Evolutionary conservation across 1,140 invertebrate genomes (phyloP).

Genomic region (Pseudomyrmex gracilis): DNA sequence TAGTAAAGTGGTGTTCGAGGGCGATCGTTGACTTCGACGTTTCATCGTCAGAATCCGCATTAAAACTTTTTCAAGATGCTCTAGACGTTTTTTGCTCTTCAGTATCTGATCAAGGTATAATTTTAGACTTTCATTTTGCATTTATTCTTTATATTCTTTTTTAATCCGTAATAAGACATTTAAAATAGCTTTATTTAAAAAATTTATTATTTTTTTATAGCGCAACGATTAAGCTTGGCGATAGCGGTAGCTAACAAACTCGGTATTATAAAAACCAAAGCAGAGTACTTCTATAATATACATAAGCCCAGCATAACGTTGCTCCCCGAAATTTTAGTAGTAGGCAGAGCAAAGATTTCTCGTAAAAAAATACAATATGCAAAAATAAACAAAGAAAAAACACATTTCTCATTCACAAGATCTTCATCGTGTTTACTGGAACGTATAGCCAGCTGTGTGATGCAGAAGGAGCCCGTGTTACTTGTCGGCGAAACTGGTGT

Average conservation of each 20-base stretch:
- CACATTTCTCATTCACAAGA: conserved; percentile 93
- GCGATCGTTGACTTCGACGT: conserved; percentile 91
- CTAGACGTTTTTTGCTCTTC: conserved; percentile 96
- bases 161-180: conserved; percentile 29
- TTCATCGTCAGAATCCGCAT: conserved; percentile 89
- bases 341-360: conserved; percentile 87
- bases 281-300: conserved; percentile 91
- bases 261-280: conserved; percentile 93
- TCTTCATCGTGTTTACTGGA: conserved; percentile 94
- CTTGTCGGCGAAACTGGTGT: conserved; percentile 99
- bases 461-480: conserved; percentile 95
- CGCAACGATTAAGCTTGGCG: conserved; percentile 88
- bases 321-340: conserved; percentile 82
- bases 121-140: conserved; percentile 24
- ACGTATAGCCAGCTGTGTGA: conserved; percentile 93
- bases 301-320: conserved; percentile 92
- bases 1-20: conserved; percentile 96
- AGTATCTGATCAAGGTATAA: conserved; percentile 86
- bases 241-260: conserved; percentile 92
- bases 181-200: conserved; percentile 23
- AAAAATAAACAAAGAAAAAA: conserved; percentile 77
- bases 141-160: conserved; percentile 1
- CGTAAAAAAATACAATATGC: conserved; percentile 69
- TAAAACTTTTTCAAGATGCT: conserved; percentile 95
- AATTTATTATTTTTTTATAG: conserved; percentile 74